Evolutionary conservation across 35 echinoderm and acorn worm species (phyloP).

Genomic region (Ophioderma brevispina): DNA sequence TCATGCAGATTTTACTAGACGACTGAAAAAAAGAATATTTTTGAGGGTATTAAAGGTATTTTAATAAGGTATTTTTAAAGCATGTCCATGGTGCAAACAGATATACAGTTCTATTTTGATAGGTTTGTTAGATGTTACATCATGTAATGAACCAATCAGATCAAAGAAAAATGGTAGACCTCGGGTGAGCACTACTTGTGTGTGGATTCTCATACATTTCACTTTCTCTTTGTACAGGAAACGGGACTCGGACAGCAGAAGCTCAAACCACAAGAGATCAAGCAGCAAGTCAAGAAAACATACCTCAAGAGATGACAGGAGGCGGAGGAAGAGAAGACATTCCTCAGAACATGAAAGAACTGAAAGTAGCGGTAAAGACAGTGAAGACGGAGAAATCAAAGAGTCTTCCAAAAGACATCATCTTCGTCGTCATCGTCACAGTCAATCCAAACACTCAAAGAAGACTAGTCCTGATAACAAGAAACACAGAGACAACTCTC

Average conservation of each 20-base stretch:
- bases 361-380: background rate
- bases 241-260: background rate
- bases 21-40: too few species aligned
- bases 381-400: background rate
- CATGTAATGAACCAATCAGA: too few species aligned
- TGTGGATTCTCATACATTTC: background rate
- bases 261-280: background rate
- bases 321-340: background rate
- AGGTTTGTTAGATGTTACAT: too few species aligned
- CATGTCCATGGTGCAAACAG: too few species aligned
- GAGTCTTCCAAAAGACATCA: background rate
- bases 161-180: too few species aligned
- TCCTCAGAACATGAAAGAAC: background rate
- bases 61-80: too few species aligned
- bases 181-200: too few species aligned
- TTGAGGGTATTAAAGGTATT: too few species aligned
- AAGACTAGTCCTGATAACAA: background rate
- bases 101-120: too few species aligned
- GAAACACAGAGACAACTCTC: too few species aligned
- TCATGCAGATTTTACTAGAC: too few species aligned
- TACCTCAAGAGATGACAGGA: background rate
- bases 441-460: background rate
- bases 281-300: background rate
- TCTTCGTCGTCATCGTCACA: background rate
- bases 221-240: background rate